Conservation (phyloP, 2,888 invertebrate genomes). For the Drosophila lutescens region DNA sequence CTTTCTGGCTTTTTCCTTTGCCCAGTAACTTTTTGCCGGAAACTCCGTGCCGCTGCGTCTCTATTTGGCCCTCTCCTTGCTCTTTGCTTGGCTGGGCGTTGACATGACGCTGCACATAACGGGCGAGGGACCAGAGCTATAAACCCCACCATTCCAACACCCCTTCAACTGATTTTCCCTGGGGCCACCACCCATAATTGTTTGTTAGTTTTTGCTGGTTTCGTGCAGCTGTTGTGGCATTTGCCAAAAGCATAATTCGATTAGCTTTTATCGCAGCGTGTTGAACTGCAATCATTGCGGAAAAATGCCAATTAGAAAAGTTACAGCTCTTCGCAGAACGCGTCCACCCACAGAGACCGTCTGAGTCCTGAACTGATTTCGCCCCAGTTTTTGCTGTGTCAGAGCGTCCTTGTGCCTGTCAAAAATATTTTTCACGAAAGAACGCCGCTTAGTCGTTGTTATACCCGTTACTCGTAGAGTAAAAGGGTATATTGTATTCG, state of each 20-base stretch:
- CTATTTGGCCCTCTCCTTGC: constrained; percentile 7
- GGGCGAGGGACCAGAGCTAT: constrained; percentile 9
- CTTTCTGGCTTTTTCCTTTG: constrained; percentile 44
- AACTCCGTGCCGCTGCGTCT: constrained; percentile 25
- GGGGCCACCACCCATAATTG: constrained; percentile 38
- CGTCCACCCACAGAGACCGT: constrained; percentile 12
- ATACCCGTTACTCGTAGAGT: too few relatives aligned
- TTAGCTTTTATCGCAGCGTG: constrained; percentile 76
- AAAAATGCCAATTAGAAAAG: constrained; percentile 76
- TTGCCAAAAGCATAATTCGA: constrained; percentile 76
- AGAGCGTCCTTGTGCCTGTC: constrained; percentile 39
- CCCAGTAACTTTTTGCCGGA: constrained; percentile 61
- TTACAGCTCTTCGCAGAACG: constrained; percentile 23
- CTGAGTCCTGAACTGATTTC: constrained; percentile 5
- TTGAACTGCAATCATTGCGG: constrained; percentile 71
- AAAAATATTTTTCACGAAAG: constrained; percentile 4
- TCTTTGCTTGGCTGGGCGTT: constrained; percentile 48
- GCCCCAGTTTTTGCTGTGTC: constrained; percentile 32
- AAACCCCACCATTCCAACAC: background rate
- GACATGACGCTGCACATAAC: constrained; percentile 64
- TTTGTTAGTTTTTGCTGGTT: constrained; percentile 41
- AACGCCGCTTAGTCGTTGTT: background rate
- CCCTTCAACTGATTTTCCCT: background rate
- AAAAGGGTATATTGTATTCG: too few relatives aligned
- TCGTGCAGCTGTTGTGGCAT: constrained; percentile 50